These are phyloP conservation scores for Neoaliturus tenellus DNA, from an alignment of 2,888 invertebrate species.

Conservation along the genomic window DNA sequence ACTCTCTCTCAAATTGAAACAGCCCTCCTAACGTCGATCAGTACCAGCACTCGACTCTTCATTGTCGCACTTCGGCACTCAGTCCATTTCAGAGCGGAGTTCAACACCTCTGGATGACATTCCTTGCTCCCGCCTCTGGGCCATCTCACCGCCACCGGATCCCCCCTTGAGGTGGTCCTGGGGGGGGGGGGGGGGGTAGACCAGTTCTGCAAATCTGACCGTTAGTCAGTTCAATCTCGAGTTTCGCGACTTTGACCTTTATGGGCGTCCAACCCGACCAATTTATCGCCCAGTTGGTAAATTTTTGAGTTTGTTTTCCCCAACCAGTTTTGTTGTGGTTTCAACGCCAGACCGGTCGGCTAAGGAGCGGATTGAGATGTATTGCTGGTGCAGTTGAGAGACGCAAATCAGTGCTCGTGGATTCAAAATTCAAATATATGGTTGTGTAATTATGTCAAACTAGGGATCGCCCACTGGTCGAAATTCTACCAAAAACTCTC, in stretches of 20 bases:
- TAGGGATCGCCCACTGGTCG: too few relatives aligned
- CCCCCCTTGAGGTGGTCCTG: neutral
- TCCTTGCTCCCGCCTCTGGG: neutral
- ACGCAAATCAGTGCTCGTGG: too few relatives aligned
- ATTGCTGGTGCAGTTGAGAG: neutral
- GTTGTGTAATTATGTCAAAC: too few relatives aligned
- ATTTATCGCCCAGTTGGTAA: constrained; percentile 25
- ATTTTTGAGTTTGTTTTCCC: constrained; percentile 30
- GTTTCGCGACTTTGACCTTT: constrained; percentile 35
- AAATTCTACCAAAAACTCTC: too few relatives aligned
- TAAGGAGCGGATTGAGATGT: neutral
- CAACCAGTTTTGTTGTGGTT: constrained; percentile 24
- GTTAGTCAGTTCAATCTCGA: constrained; percentile 15
- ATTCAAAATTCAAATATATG: too few relatives aligned
- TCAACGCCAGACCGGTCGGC: neutral
- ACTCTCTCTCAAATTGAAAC: too few relatives aligned
- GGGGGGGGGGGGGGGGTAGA: neutral
- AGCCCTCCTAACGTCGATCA: too few relatives aligned
- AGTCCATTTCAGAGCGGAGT: neutral
- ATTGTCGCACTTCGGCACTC: too few relatives aligned
- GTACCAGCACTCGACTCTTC: too few relatives aligned
- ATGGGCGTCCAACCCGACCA: constrained; percentile 21
- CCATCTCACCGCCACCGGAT: neutral
- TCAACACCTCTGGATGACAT: neutral
- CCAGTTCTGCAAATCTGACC: constrained; percentile 35